Evolutionary conservation across 2,113 vertebrate genomes (phyloP).

Genomic region (Notothenia rossii): DNA sequence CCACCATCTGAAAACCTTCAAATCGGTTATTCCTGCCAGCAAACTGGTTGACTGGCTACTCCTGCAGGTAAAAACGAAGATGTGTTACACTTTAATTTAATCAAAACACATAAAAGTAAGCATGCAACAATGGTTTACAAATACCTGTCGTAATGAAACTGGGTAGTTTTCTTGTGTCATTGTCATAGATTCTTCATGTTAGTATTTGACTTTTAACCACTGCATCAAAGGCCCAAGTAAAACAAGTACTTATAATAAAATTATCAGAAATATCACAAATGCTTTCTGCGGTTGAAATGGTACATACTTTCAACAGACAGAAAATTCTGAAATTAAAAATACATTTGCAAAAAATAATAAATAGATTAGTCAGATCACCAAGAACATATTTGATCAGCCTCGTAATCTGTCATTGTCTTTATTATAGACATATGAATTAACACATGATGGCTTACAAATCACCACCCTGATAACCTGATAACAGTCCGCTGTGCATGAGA

Average conservation of each 20-base stretch:
- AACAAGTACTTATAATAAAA: no score
- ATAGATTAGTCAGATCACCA: neutral
- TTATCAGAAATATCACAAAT: no score
- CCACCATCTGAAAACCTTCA: conserved; percentile 97
- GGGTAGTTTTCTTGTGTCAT: neutral
- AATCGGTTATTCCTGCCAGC: conserved; percentile 94
- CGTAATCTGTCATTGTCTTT: neutral
- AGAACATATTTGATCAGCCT: neutral
- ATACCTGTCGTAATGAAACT: neutral
- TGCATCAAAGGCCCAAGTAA: no score
- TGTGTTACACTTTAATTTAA: neutral
- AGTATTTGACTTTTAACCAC: no score
- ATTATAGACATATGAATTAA: conserved; percentile 24
- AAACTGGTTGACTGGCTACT: conserved; percentile 98
- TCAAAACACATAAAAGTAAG: neutral
- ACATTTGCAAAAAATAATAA: neutral
- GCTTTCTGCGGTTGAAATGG: no score
- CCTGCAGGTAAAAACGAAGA: conserved; percentile 87
- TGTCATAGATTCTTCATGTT: neutral
- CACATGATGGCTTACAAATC: conserved; percentile 4
- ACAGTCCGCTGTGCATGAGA: conserved; percentile 29
- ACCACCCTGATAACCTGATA: neutral
- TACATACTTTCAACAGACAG: no score
- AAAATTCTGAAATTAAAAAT: neutral
- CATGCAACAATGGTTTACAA: neutral